Percentiles rank a stretch among this genome's conserved stretches.
Evolutionary conservation across 2,888 invertebrate genomes (phyloP).

Genomic region (Coleophora flavipennella): DNA sequence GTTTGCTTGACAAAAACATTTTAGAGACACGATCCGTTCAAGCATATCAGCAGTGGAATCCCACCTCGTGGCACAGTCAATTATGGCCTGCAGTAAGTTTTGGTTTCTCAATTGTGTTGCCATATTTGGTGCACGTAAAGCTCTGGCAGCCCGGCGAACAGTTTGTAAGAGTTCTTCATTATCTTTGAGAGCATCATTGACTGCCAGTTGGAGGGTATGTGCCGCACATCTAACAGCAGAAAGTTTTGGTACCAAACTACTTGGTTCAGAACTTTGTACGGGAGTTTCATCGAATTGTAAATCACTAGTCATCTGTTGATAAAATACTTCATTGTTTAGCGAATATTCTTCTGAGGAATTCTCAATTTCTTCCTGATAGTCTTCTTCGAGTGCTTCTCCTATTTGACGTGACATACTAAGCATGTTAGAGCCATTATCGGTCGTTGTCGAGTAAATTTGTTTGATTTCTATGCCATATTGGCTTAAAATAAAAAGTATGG

Average conservation of each 20-base stretch:
- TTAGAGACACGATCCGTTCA: background rate
- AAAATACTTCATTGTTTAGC: too few relatives aligned
- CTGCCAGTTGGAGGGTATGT: background rate
- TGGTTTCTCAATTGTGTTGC: background rate
- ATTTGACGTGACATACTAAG: background rate
- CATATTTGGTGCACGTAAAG: background rate
- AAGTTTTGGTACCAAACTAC: background rate
- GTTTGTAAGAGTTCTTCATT: background rate
- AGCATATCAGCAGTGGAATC: constrained; percentile 1
- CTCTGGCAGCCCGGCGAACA: background rate
- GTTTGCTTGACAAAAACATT: too few relatives aligned
- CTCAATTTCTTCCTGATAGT: too few relatives aligned
- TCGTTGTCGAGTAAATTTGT: background rate
- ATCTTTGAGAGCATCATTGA: background rate
- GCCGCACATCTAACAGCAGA: constrained; percentile 1
- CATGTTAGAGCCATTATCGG: background rate
- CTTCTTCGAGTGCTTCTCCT: background rate
- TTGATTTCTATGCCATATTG: constrained; percentile 1
- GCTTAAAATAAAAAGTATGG: background rate
- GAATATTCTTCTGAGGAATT: too few relatives aligned
- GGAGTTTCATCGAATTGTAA: too few relatives aligned
- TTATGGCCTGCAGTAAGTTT: background rate
- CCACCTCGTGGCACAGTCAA: background rate
- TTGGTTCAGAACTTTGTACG: background rate
- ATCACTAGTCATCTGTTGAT: too few relatives aligned